Percentiles rank a stretch among this genome's conserved stretches.
Conservation (phyloP, 1,140 invertebrate species). For the Cydia pomonella region DNA sequence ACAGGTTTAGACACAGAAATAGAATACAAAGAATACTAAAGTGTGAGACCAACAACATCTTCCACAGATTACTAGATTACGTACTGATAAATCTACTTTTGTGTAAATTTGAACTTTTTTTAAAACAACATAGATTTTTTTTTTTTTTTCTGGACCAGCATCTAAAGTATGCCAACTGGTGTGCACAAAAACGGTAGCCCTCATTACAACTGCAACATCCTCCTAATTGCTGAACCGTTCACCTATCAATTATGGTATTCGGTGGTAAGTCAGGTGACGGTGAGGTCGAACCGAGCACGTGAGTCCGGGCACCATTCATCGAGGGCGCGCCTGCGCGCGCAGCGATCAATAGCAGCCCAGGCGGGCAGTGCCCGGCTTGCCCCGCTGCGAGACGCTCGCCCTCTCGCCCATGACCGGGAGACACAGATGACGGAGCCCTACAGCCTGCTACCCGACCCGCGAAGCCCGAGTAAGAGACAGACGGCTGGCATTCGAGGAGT, state of each 20-base stretch:
- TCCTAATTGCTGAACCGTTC: not conserved
- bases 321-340: conserved; percentile 73
- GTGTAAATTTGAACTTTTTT: no score
- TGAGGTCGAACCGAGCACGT: conserved; percentile 53
- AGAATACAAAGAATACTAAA: no score
- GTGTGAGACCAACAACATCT: no score
- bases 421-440: conserved; percentile 74
- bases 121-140: no score
- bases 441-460: conserved; percentile 52
- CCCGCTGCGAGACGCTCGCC: conserved; percentile 62
- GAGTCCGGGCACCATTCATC: conserved; percentile 72
- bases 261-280: conserved; percentile 1
- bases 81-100: no score
- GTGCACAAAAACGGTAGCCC: no score
- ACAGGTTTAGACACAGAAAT: no score
- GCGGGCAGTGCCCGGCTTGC: conserved; percentile 68
- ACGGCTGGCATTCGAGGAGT: conserved; percentile 41
- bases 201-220: no score
- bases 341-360: conserved; percentile 63
- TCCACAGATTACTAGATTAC: no score
- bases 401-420: conserved; percentile 65
- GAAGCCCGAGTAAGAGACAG: conserved; percentile 34
- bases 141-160: no score
- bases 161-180: no score
- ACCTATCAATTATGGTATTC: not conserved